Evolutionary conservation across 2,888 invertebrate species (phyloP), one percentile per base, ranked within the genome.

Genomic region (Caenorhabditis parvicauda): DNA sequence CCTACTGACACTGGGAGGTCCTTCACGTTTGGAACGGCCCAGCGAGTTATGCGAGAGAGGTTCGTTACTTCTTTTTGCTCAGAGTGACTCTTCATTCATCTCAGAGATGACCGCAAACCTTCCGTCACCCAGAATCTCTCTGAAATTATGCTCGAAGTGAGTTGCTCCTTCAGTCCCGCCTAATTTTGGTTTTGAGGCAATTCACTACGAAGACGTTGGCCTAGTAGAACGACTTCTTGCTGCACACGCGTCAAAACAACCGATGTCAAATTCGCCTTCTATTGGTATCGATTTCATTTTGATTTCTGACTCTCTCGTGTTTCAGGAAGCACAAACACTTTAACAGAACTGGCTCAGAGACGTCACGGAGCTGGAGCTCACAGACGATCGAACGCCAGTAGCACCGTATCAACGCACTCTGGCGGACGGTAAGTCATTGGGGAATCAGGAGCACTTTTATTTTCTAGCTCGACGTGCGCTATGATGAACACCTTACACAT

Each of bases 401-500:
- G 74, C 58, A 79, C 79, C 14, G 63, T 79, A 9, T 79, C 77
- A 27, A 76, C 79, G 4, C 77, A 79, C 59, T 79, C 79, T 2
- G 77, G 79, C 14, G 76, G 79, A 28, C 59, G 74, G 73, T 75
- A 14, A 41, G n/a, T 7, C 6, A 19, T 39, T 14, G n/a, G n/a
- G 50, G 39, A 50, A 35, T 5, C 4, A n/a, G 27, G 17, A 37
- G 27, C 14, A 12, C 22, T 38, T 19, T 19, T 22, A 29, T 35
- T 22, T 21, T 66, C 43, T 51, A 62, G 67, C 37, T 76, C 76
- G 6, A 74, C 72, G 6, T 78, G 78, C 55, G 78, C 77, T 2
- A 70, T 74, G 43, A 68, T 77, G 68, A 78, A 78, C 74, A 85
- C 86, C 37, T 81, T 87, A 22, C 87, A 87, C 80, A 81, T 85